These are phyloP conservation scores for Cetonia aurata DNA, from an alignment of 2,888 invertebrate species.

Conservation along the genomic window DNA sequence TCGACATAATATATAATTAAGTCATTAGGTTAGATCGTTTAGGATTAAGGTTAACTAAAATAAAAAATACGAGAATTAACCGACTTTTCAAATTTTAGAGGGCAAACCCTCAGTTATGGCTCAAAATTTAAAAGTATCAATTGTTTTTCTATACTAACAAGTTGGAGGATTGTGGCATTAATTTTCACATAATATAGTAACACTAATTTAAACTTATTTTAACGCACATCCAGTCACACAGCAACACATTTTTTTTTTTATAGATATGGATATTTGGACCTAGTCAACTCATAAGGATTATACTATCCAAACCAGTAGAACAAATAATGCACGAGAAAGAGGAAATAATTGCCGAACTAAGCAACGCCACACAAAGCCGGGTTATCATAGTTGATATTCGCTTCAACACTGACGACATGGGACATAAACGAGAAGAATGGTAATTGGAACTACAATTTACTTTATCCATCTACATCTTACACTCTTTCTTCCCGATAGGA, in stretches of 20 bases:
- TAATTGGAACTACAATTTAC: conserved; percentile 59
- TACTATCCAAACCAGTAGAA: conserved; percentile 84
- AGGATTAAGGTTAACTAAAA: no score
- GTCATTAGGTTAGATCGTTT: no score
- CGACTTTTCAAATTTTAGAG: no score
- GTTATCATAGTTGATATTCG: conserved; percentile 85
- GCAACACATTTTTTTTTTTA: conserved; percentile 44
- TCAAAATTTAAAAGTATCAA: no score
- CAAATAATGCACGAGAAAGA: conserved; percentile 79
- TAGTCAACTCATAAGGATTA: conserved; percentile 85
- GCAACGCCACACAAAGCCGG: conserved; percentile 80
- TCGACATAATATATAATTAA: no score
- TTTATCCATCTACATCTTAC: background rate
- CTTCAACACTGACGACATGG: conserved; percentile 77
- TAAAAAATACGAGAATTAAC: no score
- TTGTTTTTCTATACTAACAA: no score
- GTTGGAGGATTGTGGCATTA: no score
- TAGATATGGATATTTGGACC: conserved; percentile 93
- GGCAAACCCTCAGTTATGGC: no score
- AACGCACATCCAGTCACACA: background rate
- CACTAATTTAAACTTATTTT: no score
- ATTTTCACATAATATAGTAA: no score
- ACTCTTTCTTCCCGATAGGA: conserved; percentile 70
- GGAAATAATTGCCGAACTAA: conserved; percentile 79
- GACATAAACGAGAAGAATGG: conserved; percentile 78